Evolutionary conservation across 2,888 invertebrate genomes (phyloP).

Genomic region (Drosophila incognita): DNA sequence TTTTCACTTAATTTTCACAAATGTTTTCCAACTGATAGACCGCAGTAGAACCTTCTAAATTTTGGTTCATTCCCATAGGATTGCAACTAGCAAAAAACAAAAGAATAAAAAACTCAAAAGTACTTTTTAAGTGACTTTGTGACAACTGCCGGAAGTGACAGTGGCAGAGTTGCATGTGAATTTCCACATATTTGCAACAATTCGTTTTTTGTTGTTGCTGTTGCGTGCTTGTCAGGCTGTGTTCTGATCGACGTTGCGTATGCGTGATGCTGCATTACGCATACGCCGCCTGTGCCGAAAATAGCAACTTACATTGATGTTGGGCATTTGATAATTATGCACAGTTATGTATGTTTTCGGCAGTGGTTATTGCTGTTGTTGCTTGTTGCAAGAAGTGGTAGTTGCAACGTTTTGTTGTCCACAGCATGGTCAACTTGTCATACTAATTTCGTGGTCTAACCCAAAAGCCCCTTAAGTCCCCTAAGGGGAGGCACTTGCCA

Average conservation of each 20-base stretch:
- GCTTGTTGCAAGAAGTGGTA: slow-evolving; percentile 23
- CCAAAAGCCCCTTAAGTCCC: slow-evolving; percentile 10
- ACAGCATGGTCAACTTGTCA: slow-evolving; percentile 71
- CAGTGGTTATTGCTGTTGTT: slow-evolving; percentile 20
- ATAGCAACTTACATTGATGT: slow-evolving; percentile 14
- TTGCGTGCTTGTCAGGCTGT: neutral
- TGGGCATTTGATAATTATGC: slow-evolving; percentile 63
- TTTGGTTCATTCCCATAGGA: neutral
- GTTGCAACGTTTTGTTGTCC: slow-evolving; percentile 40
- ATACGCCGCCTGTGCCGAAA: slow-evolving; percentile 50
- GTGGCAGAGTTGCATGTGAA: neutral
- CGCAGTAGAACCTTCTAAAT: neutral
- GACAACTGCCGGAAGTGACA: slow-evolving; percentile 6
- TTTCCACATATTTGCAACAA: slow-evolving; percentile 10
- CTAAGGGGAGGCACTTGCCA: slow-evolving; percentile 9
- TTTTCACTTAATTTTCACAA: neutral
- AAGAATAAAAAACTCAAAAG: slow-evolving; percentile 12
- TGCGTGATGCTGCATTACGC: slow-evolving; percentile 53
- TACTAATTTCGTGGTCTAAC: slow-evolving; percentile 64
- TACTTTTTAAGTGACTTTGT: slow-evolving; percentile 32
- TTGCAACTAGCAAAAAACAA: slow-evolving; percentile 17
- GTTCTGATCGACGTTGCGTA: slow-evolving; percentile 50
- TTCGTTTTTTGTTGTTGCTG: neutral
- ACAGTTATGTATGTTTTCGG: slow-evolving; percentile 38
- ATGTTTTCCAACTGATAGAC: neutral